phyloP scores from a whole-genome alignment of 2,797 vertebrate species.

The Anabacerthia variegaticeps region DNA sequence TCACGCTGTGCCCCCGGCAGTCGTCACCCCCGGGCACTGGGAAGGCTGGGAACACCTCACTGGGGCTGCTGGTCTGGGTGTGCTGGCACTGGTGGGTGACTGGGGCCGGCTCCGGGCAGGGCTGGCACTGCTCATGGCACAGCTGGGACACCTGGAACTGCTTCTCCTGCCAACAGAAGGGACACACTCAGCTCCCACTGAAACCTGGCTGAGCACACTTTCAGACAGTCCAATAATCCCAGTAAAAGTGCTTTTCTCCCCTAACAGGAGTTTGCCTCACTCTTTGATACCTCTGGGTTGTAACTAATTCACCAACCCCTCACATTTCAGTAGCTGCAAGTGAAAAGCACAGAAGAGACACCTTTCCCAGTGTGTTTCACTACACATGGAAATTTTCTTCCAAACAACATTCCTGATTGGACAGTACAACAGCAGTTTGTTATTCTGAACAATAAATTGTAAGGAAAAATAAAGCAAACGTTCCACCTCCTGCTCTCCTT shows the following conservation, averaged over 20 bases:
- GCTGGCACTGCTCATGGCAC: constrained; percentile 53
- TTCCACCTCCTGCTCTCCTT: background rate
- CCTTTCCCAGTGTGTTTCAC: background rate
- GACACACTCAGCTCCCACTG: background rate
- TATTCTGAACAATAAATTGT: background rate
- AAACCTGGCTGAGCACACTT: background rate
- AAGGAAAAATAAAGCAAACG: background rate
- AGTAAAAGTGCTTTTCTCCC: background rate
- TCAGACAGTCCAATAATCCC: background rate
- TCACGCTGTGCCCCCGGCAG: constrained; percentile 10
- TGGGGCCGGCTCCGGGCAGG: constrained; percentile 31
- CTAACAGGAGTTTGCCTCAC: background rate
- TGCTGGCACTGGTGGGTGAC: constrained; percentile 45
- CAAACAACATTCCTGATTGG: background rate
- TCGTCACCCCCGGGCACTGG: constrained; percentile 2
- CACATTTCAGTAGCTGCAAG: background rate
- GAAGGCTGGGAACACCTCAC: background rate
- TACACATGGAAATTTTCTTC: background rate
- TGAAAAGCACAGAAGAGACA: background rate
- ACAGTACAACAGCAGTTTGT: background rate
- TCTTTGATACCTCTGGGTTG: background rate
- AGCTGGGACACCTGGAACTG: constrained; percentile 38
- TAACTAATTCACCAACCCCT: background rate
- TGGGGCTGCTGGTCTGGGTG: background rate
- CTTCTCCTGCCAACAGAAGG: constrained; percentile 30